Evolutionary conservation across 2,113 vertebrate genomes (phyloP).

Genomic region (Nyctereutes procyonoides): DNA sequence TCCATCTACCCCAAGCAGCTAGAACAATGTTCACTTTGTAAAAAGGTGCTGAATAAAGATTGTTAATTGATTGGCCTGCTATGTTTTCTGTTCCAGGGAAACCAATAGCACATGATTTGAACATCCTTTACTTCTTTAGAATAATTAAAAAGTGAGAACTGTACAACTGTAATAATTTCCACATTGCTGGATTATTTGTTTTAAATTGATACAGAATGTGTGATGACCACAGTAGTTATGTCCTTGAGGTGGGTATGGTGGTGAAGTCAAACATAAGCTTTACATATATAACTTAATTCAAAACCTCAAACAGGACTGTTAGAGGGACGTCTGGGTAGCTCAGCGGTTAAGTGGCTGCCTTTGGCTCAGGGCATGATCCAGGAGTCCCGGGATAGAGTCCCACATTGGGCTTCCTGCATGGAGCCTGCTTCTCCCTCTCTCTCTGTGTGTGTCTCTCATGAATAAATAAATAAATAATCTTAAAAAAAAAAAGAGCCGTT

Average conservation of each 20-base stretch:
- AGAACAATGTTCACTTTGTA: neutral
- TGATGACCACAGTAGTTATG: neutral
- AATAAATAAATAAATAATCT: too few relatives aligned
- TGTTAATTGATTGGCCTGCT: neutral
- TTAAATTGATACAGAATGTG: neutral
- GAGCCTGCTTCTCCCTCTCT: too few relatives aligned
- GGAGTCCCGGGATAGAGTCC: too few relatives aligned
- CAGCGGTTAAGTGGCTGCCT: too few relatives aligned
- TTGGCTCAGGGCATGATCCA: too few relatives aligned
- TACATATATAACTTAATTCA: neutral
- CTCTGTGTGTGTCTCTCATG: too few relatives aligned
- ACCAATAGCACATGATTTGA: neutral
- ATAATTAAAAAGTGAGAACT: neutral
- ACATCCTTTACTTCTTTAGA: neutral
- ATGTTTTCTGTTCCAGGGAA: neutral
- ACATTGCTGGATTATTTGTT: neutral
- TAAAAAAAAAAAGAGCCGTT: neutral
- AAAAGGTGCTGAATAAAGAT: constrained; percentile 1
- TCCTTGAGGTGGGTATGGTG: neutral
- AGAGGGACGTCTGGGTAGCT: neutral
- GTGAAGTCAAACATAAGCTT: neutral
- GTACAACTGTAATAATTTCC: neutral
- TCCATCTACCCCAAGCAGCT: neutral
- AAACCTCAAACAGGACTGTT: neutral
- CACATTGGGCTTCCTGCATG: too few relatives aligned